Conservation (phyloP, 2,113 vertebrate genomes). For the Peromyscus leucopus region DNA sequence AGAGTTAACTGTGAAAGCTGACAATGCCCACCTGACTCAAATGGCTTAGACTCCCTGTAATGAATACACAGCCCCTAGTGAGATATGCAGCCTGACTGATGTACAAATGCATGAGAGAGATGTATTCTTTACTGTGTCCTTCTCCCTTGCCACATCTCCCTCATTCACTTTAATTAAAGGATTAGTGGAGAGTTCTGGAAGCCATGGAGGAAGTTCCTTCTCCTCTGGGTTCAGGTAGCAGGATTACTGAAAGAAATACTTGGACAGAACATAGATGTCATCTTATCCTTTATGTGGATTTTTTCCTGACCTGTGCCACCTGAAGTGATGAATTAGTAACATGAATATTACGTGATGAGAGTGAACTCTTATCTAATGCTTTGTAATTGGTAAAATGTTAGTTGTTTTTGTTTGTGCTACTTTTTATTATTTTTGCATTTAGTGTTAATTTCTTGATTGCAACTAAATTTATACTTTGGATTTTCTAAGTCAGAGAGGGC, state of each 20-base stretch:
- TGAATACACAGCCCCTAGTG: constrained; percentile 26
- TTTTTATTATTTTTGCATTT: not conserved
- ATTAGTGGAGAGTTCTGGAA: constrained; percentile 63
- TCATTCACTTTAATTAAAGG: constrained; percentile 86
- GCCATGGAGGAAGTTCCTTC: constrained; percentile 37
- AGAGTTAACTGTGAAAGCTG: not conserved
- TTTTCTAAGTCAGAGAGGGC: not conserved
- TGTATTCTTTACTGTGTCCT: constrained; percentile 64
- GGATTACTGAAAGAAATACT: constrained; percentile 20
- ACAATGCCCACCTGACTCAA: not conserved
- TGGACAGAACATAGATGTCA: constrained; percentile 33
- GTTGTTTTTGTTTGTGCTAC: not conserved
- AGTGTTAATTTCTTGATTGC: not conserved
- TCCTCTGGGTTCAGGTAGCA: constrained; percentile 47
- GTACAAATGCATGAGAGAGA: constrained; percentile 35
- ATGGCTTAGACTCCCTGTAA: constrained; percentile 53
- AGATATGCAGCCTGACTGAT: constrained; percentile 14
- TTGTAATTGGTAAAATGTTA: not conserved
- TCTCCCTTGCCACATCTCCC: constrained; percentile 72
- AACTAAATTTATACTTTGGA: constrained; percentile 46
- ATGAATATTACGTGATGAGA: not conserved
- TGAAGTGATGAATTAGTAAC: not conserved
- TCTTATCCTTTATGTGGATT: constrained; percentile 26
- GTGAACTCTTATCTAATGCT: not conserved
- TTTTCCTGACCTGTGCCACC: not conserved